Evolutionary conservation across 2,888 invertebrate species (phyloP), one percentile per base, ranked within the genome.

Genomic region (Hemaris fuciformis): DNA sequence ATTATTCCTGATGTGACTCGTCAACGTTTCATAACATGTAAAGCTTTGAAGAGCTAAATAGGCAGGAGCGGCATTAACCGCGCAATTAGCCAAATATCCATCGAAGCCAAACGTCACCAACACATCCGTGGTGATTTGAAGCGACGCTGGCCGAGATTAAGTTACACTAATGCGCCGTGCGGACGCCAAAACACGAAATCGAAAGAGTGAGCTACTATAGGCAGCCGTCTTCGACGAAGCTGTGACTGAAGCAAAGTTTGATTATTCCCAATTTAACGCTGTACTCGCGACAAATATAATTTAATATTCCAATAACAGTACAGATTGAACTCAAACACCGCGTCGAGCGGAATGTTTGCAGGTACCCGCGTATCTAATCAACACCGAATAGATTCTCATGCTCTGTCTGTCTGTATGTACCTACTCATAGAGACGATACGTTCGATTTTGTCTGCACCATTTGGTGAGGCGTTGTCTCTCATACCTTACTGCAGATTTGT

Each of bases 301-400:
- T 74, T 70, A 69, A 67, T 76, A 71, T 70, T 68, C 69, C 68
- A 75, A 73, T 73, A 72, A 68, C 66, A 60, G 64, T 58, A 38
- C 64, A 64, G 68, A 73, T 71, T 69, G 69, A 69, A 70, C 65
- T 67, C 73, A 71, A 75, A 72, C 69, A 72, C 57, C 64, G 59
- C 62, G 63, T 67, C 62, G 58, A 15, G 41, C 38, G 60, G 60
- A 67, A 62, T 72, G 68, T 72, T 69, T 69, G 66, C 66, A n/a
- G 57, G 60, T 53, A 59, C 59, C 43, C 63, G 45, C 45, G 68
- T 66, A 68, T 64, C 63, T 68, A 67, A 70, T 66, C 66, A 68
- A 67, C 67, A 57, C 46, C 22, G 45, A 46, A 56, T 45, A 57
- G 63, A 65, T 53, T 53, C 53, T 53, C 53, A 53, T 43, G 31